Percentiles rank a stretch among this genome's conserved stretches.
Evolutionary conservation across 1,140 invertebrate species (phyloP).

Genomic region (Drosophila guanche): DNA sequence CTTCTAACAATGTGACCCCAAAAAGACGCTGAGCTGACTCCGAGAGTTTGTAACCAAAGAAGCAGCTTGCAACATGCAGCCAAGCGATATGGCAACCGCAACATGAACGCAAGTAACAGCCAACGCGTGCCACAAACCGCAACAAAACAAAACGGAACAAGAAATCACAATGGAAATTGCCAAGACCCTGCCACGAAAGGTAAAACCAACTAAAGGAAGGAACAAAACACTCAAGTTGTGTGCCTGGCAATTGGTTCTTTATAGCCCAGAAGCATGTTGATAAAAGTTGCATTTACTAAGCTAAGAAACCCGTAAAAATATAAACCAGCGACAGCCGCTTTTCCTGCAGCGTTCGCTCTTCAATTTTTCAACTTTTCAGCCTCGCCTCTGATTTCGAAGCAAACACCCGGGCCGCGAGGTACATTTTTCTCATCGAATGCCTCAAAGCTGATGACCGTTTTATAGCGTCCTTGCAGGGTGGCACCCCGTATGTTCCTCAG

Average conservation of each 20-base stretch:
- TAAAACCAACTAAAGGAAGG: too few species aligned
- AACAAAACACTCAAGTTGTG: too few species aligned
- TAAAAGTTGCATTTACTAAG: too few species aligned
- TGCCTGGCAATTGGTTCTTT: too few species aligned
- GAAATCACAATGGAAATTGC: background rate
- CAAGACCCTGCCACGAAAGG: background rate
- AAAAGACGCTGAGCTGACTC: conserved; percentile 44
- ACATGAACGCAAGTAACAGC: conserved; percentile 57
- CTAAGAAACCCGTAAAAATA: too few species aligned
- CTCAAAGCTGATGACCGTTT: conserved; percentile 46
- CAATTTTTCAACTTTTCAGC: conserved; percentile 30
- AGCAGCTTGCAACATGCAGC: conserved; percentile 62
- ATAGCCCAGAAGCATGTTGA: too few species aligned
- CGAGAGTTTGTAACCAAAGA: conserved; percentile 20
- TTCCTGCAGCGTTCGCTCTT: background rate
- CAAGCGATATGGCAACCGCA: conserved; percentile 49
- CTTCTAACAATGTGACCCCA: conserved; percentile 41
- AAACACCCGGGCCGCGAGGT: conserved; percentile 28
- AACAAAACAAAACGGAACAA: conserved; percentile 20
- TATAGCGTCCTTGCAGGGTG: conserved; percentile 52
- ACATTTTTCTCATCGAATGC: conserved; percentile 48
- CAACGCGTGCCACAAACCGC: conserved; percentile 65
- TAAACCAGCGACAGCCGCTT: too few species aligned
- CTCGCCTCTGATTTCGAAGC: conserved; percentile 60
- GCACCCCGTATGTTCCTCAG: conserved; percentile 24